Evolutionary conservation across 2,797 vertebrate species (phyloP), one percentile per base, ranked within the genome.

Genomic region (Anguilla pacifica): DNA sequence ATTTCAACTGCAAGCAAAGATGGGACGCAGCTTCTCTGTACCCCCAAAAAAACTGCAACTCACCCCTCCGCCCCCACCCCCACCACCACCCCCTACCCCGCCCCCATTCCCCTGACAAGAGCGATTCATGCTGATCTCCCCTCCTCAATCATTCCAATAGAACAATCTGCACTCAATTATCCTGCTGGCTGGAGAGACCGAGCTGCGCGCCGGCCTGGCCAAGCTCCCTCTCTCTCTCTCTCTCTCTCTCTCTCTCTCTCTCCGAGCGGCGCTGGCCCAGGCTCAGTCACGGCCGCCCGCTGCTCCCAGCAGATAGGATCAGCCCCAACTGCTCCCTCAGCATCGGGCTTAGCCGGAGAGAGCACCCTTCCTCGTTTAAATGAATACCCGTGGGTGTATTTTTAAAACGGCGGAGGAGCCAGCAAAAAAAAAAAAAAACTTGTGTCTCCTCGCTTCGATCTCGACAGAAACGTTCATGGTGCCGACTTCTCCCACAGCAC

Each of bases 111-210:
- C n/a, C 67, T 70, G 72, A 77, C 72, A 39, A 39, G 72, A 77
- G 13, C 35, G 13, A 77, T 19, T 43, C 72, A 43, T 19, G 35
- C 72, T 77, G 13, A 43, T 77, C 72, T 77, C 85, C 90, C 89
- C 87, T 92, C 90, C 91, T 93, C 92, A 94, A 92, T 95, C 94
- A 93, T 93, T 91, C 89, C 61, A 81, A 15, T 39, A 77, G 35
- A 77, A 77, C 72, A 77, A 92, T 93, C 94, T 95, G 95, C 93
- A 95, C 91, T 91, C 92, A 95, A 95, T 96, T 94, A 94, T 90
- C 83, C 89, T 0, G 59, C 91, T 94, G 94, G 93, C 93, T 94
- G 91, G 87, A 5, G n/a, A 85, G 89, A 83, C 46, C 67, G n/a
- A 61, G 72, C 15, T 43, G 15, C 28, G 72, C 2, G 31, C 9